phyloP scores from a whole-genome alignment of 1,140 invertebrate species.

The Hypsibius dujardini region DNA sequence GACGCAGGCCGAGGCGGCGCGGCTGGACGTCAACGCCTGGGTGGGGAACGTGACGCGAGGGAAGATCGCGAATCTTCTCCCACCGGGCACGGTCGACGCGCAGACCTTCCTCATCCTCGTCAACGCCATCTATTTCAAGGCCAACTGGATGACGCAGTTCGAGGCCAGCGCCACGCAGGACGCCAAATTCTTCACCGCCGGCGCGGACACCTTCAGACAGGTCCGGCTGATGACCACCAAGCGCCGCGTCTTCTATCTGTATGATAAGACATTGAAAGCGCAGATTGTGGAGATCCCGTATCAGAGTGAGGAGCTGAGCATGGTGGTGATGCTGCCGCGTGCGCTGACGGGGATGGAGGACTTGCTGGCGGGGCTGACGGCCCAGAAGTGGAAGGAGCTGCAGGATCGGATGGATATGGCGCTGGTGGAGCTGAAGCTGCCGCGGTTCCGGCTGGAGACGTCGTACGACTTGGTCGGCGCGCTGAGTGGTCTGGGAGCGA shows the following conservation, averaged over 20 bases:
- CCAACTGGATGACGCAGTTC: constrained; percentile 25
- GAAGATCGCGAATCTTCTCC: constrained; percentile 27
- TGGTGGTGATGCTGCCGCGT: constrained; percentile 28
- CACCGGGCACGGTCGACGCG: constrained; percentile 21
- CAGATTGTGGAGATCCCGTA: constrained; percentile 14
- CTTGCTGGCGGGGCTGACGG: constrained; percentile 25
- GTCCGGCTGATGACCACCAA: background rate
- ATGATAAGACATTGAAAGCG: background rate
- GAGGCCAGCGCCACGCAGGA: constrained; percentile 21
- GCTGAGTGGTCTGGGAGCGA: constrained; percentile 42
- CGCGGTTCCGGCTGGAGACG: constrained; percentile 29
- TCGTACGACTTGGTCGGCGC: constrained; percentile 24
- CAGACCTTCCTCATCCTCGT: constrained; percentile 26
- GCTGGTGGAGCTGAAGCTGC: constrained; percentile 27
- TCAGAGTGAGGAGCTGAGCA: constrained; percentile 20
- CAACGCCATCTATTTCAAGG: constrained; percentile 31
- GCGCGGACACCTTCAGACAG: background rate
- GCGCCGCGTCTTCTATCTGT: background rate
- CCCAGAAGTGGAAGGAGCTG: constrained; percentile 21
- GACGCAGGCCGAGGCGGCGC: background rate
- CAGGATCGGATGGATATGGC: background rate
- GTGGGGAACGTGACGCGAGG: constrained; percentile 25
- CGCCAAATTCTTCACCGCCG: background rate
- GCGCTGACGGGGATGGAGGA: constrained; percentile 24
- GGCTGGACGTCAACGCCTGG: constrained; percentile 24